A percentile compares a stretch with the other conserved stretches of the same genome.
Conservation (phyloP, 1,140 invertebrate genomes). For the Drosophila lacertosa region DNA sequence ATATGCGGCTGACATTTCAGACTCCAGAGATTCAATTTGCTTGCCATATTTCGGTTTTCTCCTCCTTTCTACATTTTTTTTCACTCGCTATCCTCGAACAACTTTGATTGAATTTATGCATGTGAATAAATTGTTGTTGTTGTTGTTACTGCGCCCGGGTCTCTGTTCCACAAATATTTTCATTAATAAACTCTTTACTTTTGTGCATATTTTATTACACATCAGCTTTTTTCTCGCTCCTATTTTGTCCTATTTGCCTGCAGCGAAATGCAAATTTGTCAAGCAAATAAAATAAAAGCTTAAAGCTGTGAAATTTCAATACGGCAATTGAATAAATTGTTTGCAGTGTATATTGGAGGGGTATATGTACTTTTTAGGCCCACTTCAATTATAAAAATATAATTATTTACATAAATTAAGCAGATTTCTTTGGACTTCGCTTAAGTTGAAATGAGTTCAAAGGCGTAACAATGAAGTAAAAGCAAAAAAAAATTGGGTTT, state of each 20-base stretch:
- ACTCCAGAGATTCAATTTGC: slow-evolving; percentile 62
- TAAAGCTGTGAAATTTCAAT: slow-evolving; percentile 1
- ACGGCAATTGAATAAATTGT: slow-evolving; percentile 15
- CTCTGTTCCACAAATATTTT: slow-evolving; percentile 28
- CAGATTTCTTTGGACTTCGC: neutral
- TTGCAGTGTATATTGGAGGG: neutral
- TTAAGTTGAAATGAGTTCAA: neutral
- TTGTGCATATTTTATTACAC: slow-evolving; percentile 51
- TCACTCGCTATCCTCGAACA: neutral
- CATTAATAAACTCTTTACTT: slow-evolving; percentile 54
- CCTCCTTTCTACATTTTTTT: slow-evolving; percentile 17
- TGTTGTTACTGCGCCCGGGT: neutral
- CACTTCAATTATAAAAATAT: slow-evolving; percentile 9
- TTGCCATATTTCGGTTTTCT: slow-evolving; percentile 33
- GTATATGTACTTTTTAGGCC: slow-evolving; percentile 10
- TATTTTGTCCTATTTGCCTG: slow-evolving; percentile 8
- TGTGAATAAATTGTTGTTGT: slow-evolving; percentile 34
- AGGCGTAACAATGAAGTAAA: neutral
- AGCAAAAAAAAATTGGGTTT: neutral
- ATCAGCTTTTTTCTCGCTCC: neutral
- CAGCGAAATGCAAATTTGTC: slow-evolving; percentile 53
- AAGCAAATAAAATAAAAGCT: neutral
- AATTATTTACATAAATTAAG: slow-evolving; percentile 32
- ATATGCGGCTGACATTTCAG: slow-evolving; percentile 62
- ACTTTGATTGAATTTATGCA: slow-evolving; percentile 49